A percentile compares a stretch with the other conserved stretches of the same genome.
These are phyloP conservation scores for Python bivittatus DNA, from an alignment of 2,113 vertebrate genomes.

Conservation along the genomic window DNA sequence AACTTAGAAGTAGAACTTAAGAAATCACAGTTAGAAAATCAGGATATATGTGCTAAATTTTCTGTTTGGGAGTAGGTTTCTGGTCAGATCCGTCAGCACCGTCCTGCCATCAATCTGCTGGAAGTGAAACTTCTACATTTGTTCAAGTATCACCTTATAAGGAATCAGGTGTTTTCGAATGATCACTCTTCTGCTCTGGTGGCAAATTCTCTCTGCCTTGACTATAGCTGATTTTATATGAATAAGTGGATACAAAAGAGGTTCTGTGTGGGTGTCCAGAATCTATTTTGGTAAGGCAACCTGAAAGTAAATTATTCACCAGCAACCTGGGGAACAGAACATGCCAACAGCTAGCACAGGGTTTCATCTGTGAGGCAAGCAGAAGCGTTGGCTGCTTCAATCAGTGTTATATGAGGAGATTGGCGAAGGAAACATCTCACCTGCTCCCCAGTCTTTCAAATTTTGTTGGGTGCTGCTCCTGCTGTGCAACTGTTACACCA, in stretches of 20 bases:
- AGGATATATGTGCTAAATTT: too few relatives aligned
- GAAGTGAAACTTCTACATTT: too few relatives aligned
- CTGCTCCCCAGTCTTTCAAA: not conserved
- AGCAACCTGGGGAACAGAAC: not conserved
- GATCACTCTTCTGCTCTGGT: too few relatives aligned
- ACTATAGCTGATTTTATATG: not conserved
- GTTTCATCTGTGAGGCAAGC: not conserved
- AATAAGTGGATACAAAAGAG: not conserved
- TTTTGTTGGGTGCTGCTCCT: too few relatives aligned
- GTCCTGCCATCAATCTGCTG: too few relatives aligned
- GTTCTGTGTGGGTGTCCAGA: not conserved
- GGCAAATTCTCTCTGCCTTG: not conserved
- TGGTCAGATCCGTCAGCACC: too few relatives aligned
- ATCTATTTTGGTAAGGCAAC: not conserved
- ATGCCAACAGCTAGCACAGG: fast-evolving
- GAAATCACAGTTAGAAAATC: not conserved
- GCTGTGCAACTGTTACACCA: not conserved
- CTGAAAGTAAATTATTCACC: not conserved
- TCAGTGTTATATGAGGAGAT: not conserved
- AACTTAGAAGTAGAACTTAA: not conserved
- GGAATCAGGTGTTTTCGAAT: too few relatives aligned
- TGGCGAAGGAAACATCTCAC: not conserved
- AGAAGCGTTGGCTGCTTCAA: not conserved
- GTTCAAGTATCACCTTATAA: too few relatives aligned
- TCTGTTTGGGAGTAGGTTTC: too few relatives aligned